Percentiles rank a stretch among this genome's conserved stretches.
Evolutionary conservation across 2,888 invertebrate genomes (phyloP).

Genomic region (Noctua fimbriata): DNA sequence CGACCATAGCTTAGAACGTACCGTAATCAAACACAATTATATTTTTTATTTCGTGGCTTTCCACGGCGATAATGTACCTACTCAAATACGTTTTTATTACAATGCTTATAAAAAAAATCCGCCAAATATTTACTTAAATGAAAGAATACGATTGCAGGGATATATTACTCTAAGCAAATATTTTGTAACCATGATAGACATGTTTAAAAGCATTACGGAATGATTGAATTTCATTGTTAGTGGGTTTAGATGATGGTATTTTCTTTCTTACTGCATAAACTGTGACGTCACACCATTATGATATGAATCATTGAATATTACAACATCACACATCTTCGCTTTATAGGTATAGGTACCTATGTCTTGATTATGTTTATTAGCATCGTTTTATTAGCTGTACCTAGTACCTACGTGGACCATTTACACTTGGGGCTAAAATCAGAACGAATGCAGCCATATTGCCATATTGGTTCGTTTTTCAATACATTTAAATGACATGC

Average conservation of each 20-base stretch:
- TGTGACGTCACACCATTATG: not conserved
- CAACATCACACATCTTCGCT: not conserved
- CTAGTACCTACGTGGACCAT: not conserved
- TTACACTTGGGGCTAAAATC: not conserved
- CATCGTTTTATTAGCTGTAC: not conserved
- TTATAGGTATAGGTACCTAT: not conserved
- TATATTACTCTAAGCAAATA: conserved; percentile 20
- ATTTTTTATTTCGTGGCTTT: conserved; percentile 40
- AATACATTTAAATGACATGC: not conserved
- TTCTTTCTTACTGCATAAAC: not conserved
- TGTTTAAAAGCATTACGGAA: conserved; percentile 15
- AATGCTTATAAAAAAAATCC: conserved; percentile 17
- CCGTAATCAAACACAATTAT: not conserved
- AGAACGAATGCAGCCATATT: no score
- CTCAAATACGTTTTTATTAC: conserved; percentile 16
- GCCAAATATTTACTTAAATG: conserved; percentile 1
- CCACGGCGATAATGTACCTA: conserved; percentile 11
- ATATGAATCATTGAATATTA: not conserved
- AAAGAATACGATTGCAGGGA: conserved; percentile 1
- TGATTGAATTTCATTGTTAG: not conserved
- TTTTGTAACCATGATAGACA: conserved; percentile 9
- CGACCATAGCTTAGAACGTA: not conserved
- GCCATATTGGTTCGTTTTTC: not conserved
- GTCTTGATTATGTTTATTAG: not conserved
- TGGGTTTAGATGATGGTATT: conserved; percentile 8